Evolutionary conservation across 2,113 vertebrate genomes (phyloP), one percentile per base, ranked within the genome.

Genomic region (Neodontobutis hainanensis): DNA sequence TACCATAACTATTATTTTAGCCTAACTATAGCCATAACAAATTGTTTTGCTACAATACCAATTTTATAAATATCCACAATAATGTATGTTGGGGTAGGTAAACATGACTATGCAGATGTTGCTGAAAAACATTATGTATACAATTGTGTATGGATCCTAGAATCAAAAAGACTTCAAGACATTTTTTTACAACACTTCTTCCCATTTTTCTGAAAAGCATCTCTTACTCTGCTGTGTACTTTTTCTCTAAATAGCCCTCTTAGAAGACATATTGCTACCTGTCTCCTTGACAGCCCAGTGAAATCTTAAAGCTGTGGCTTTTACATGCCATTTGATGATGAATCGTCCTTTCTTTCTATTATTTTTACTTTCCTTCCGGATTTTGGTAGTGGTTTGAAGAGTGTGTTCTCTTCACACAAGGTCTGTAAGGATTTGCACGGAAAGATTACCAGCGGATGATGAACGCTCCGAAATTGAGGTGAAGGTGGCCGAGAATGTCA

Each of bases 371-470:
- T 15, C 56, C 52, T 36, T n/a, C 46, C 35, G 43, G 34, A 42
- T 11, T 19, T 46, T 49, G 4, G 2, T 51, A 10, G 49, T n/a
- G 47, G 55, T 79, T 85, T 81, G 70, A 68, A 85, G 58, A 46
- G 51, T 68, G 62, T 58, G 59, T 64, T 61, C 67, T 50, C 63
- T 70, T 89, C 76, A 61, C 83, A 88, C 86, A 81, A 82, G 69
- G 77, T 92, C 70, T 91, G 88, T 67, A 82, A 70, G 86, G 88
- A 89, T 73, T 86, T 92, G 58, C 89, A 87, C 76, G 65, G 73
- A 50, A 83, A 88, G 85, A 91, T 86, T 82, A 92, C 91, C 71
- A 65, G 82, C 73, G 49, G 86, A 92, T 84, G 92, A 93, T 75
- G 90, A 84, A 38, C 68, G 77, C 51, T 88, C 86, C 40, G 86